phyloP scores from a whole-genome alignment of 2,888 invertebrate species.

The Synanthedon vespiformis region DNA sequence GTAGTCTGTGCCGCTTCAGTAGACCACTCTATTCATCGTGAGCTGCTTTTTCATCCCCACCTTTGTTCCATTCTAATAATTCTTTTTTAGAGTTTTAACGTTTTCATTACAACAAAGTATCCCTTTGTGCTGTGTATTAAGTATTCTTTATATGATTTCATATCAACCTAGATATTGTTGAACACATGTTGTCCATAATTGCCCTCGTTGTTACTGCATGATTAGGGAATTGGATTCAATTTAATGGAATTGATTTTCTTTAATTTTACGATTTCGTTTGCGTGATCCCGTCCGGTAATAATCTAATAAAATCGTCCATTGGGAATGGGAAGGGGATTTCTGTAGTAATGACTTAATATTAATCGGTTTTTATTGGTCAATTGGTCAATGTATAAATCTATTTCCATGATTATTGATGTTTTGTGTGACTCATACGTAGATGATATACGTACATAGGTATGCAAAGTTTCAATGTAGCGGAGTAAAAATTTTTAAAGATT shows the following conservation, averaged over 20 bases:
- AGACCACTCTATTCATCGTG: background rate
- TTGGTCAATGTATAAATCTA: conserved; percentile 15
- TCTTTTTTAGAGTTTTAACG: conserved; percentile 29
- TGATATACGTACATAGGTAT: too few species aligned
- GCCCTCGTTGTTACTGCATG: background rate
- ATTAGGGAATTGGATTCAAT: conserved; percentile 57
- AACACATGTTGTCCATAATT: background rate
- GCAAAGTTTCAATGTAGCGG: background rate
- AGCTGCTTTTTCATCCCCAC: conserved; percentile 8
- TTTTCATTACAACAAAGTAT: conserved; percentile 20
- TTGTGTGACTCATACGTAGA: background rate
- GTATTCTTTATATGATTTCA: background rate
- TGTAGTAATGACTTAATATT: conserved; percentile 47
- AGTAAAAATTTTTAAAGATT: too few species aligned
- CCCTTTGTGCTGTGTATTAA: background rate
- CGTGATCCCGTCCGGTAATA: conserved; percentile 66
- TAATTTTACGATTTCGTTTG: conserved; percentile 68
- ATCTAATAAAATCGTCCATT: conserved; percentile 61
- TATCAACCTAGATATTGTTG: background rate
- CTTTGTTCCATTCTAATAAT: conserved; percentile 26
- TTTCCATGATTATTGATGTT: background rate
- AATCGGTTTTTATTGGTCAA: conserved; percentile 43
- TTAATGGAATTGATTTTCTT: conserved; percentile 58
- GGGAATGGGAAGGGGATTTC: conserved; percentile 53
- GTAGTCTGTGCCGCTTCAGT: conserved; percentile 30